Conservation (phyloP, 2,888 invertebrate species). For the Ditula angustiorana region DNA sequence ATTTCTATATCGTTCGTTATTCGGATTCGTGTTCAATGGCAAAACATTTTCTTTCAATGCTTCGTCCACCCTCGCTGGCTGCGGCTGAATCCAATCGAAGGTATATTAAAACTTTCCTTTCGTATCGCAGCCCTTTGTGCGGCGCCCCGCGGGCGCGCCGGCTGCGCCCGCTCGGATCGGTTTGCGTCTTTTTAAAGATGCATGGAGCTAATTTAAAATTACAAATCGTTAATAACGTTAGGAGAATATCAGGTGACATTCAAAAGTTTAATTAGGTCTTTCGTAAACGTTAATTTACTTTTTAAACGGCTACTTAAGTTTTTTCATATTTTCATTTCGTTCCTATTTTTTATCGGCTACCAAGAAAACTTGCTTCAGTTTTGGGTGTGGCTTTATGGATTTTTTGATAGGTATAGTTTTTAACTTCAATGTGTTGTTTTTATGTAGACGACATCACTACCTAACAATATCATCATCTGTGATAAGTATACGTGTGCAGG, state of each 20-base stretch:
- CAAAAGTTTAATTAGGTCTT: slow-evolving; percentile 5
- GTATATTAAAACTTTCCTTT: slow-evolving; percentile 84
- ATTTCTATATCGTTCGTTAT: slow-evolving; percentile 71
- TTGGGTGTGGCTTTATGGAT: too few relatives aligned
- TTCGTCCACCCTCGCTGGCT: slow-evolving; percentile 63
- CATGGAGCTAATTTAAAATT: slow-evolving; percentile 61
- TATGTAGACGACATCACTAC: too few relatives aligned
- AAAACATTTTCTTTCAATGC: slow-evolving; percentile 69
- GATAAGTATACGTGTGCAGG: too few relatives aligned
- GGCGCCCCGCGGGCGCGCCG: slow-evolving; percentile 56
- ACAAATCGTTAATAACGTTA: slow-evolving; percentile 42
- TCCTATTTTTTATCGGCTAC: too few relatives aligned
- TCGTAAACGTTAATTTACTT: neutral
- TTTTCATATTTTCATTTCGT: too few relatives aligned
- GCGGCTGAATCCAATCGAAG: slow-evolving; percentile 80
- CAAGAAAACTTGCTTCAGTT: too few relatives aligned
- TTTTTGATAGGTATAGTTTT: too few relatives aligned
- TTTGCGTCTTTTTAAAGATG: slow-evolving; percentile 61
- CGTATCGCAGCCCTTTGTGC: slow-evolving; percentile 70
- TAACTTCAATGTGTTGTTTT: too few relatives aligned
- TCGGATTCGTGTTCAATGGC: slow-evolving; percentile 73
- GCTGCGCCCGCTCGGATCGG: slow-evolving; percentile 54
- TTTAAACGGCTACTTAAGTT: neutral
- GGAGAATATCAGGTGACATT: neutral
- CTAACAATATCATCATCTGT: too few relatives aligned